Conservation (phyloP, 2,797 vertebrate species). For the Rhinophrynus dorsalis region DNA sequence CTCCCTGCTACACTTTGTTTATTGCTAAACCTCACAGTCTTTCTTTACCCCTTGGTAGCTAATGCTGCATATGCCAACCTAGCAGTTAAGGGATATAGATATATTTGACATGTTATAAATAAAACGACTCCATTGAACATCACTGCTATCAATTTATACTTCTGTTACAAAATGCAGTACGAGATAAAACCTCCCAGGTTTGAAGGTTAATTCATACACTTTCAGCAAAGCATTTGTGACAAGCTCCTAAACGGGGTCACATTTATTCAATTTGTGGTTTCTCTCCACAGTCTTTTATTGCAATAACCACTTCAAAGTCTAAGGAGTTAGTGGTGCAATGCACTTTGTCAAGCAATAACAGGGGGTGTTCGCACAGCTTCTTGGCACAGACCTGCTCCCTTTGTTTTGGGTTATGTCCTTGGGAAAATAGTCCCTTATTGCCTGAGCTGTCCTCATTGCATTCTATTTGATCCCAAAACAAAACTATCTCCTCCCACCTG, state of each 20-base stretch:
- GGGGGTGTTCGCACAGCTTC: not conserved
- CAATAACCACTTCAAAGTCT: conserved; percentile 9
- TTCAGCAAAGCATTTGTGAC: not conserved
- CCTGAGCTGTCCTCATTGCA: conserved; percentile 8
- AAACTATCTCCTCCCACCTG: conserved; percentile 38
- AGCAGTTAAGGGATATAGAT: not conserved
- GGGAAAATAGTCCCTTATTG: not conserved
- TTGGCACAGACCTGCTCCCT: conserved; percentile 7
- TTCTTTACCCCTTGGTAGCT: not conserved
- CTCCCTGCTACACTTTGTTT: conserved; percentile 25
- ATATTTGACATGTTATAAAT: not conserved
- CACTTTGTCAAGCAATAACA: not conserved
- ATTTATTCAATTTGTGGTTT: not conserved
- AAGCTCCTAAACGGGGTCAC: not conserved
- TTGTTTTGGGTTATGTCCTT: not conserved
- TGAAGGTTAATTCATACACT: no score
- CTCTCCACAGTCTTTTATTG: conserved; percentile 4
- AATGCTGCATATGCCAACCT: not conserved
- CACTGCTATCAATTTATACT: no score
- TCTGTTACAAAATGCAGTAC: no score
- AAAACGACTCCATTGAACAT: not conserved
- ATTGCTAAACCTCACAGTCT: conserved; percentile 40
- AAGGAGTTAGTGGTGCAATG: not conserved
- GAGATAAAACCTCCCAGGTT: no score
- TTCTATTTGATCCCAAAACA: conserved; percentile 33